These are phyloP conservation scores for Pyrgilauda ruficollis DNA, from an alignment of 2,113 vertebrate species.

Conservation along the genomic window DNA sequence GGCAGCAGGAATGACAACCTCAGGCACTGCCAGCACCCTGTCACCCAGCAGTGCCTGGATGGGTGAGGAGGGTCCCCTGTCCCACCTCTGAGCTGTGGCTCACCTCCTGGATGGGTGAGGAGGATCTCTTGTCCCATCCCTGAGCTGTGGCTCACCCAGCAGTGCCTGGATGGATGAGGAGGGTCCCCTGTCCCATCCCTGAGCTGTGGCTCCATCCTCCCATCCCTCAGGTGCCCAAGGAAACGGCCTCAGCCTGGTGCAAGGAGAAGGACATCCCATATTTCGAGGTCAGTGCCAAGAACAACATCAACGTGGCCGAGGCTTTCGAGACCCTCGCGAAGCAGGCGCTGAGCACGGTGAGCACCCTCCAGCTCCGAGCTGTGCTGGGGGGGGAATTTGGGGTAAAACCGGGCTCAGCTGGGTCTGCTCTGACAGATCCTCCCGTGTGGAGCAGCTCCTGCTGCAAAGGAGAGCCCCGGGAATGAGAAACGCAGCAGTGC, in stretches of 20 bases:
- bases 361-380: not conserved
- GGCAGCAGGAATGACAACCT: not conserved
- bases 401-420: rapidly evolving
- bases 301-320: constrained; percentile 75
- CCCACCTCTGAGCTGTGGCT: not conserved
- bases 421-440: not conserved
- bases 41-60: no score
- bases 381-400: rapidly evolving
- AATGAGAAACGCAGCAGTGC: rapidly evolving
- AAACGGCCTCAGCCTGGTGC: constrained; percentile 74
- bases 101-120: not conserved
- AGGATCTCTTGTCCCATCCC: not conserved
- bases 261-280: constrained; percentile 76
- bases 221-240: constrained; percentile 64
- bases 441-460: rapidly evolving
- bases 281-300: constrained; percentile 83
- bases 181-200: not conserved
- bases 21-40: not conserved
- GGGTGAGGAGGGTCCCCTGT: not conserved
- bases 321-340: constrained; percentile 77
- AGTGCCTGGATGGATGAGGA: not conserved
- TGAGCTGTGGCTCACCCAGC: not conserved
- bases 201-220: not conserved
- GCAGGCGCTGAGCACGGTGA: constrained; percentile 74
- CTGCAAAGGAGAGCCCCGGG: not conserved